Conservation (phyloP, 1,140 invertebrate genomes). For the Zaprionus lachaisei region DNA sequence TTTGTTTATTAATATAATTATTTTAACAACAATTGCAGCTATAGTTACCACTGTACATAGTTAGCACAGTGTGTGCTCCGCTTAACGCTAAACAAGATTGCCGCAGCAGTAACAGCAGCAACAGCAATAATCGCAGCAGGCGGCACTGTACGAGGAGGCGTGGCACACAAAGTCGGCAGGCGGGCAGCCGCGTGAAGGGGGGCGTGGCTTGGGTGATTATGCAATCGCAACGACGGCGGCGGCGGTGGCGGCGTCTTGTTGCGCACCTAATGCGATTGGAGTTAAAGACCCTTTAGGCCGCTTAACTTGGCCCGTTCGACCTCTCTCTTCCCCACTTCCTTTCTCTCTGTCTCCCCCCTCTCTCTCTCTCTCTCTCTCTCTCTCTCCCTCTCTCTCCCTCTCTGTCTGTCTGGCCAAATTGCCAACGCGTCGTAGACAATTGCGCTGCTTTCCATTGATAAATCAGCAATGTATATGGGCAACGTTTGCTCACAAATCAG, state of each 20-base stretch:
- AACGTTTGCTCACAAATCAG: constrained; percentile 42
- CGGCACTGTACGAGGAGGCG: background rate
- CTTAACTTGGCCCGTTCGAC: background rate
- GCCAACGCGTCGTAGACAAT: constrained; percentile 38
- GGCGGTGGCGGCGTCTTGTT: background rate
- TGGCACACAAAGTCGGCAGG: background rate
- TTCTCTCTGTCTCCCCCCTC: too few species aligned
- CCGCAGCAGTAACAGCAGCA: background rate
- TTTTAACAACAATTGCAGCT: background rate
- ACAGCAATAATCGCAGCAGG: background rate
- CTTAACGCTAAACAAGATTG: constrained; percentile 76
- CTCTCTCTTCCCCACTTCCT: background rate
- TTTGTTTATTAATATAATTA: background rate
- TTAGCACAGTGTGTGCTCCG: constrained; percentile 32
- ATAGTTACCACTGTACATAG: background rate
- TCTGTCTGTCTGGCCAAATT: constrained; percentile 19
- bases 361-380: too few species aligned
- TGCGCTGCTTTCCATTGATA: constrained; percentile 50
- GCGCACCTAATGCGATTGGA: constrained; percentile 49
- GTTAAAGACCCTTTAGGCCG: constrained; percentile 33
- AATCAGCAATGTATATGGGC: constrained; percentile 43
- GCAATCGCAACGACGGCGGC: constrained; percentile 32
- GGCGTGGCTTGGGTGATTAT: constrained; percentile 27
- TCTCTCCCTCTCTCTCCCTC: too few species aligned
- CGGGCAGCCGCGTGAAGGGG: background rate